phyloP scores from a whole-genome alignment of 2,113 vertebrate species.

The Peromyscus polionotus region DNA sequence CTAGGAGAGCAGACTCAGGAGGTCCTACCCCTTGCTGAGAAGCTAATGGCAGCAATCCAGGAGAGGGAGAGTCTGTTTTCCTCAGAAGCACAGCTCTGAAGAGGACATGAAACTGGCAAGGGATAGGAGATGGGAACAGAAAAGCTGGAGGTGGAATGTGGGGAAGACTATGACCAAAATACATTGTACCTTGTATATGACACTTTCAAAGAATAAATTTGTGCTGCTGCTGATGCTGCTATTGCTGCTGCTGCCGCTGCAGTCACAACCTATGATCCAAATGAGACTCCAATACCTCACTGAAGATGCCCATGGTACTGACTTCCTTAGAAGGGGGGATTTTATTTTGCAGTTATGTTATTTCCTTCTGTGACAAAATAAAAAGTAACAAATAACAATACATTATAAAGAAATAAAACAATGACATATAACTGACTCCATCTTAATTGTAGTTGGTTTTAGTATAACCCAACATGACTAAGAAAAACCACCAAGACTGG shows the following conservation, averaged over 20 bases:
- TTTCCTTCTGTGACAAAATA: background rate
- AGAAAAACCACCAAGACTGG: too few relatives aligned
- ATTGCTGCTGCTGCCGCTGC: background rate
- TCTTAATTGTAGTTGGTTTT: background rate
- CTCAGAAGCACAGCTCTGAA: too few relatives aligned
- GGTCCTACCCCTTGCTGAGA: background rate
- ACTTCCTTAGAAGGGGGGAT: background rate
- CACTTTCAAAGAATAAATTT: background rate
- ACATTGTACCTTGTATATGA: background rate
- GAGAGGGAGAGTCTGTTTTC: background rate
- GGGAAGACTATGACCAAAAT: background rate
- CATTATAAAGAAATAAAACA: background rate
- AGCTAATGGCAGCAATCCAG: background rate
- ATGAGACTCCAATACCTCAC: background rate
- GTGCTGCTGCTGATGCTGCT: too few relatives aligned
- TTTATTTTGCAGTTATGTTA: background rate
- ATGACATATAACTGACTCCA: background rate
- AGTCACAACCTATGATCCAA: background rate
- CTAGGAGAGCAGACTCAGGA: background rate
- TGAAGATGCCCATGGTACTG: background rate
- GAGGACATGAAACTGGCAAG: too few relatives aligned
- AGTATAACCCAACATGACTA: too few relatives aligned
- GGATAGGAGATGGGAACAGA: background rate
- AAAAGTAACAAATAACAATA: background rate
- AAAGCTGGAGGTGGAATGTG: background rate